phyloP scores from a whole-genome alignment of 2,888 invertebrate species.

The Ectropis crepuscularia region DNA sequence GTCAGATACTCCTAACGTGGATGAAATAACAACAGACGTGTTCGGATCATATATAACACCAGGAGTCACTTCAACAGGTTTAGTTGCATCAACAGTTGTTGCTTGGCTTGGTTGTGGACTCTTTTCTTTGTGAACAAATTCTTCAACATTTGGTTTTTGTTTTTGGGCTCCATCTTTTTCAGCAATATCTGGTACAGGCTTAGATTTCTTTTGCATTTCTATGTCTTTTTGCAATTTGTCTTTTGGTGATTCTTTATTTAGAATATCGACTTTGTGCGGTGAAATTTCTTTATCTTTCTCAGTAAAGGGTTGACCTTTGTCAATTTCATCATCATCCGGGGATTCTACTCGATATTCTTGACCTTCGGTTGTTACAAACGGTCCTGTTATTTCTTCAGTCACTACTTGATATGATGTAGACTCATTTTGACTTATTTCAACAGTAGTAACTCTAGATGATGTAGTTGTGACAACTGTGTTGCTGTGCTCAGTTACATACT shows the following conservation, averaged over 20 bases:
- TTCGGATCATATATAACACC: conserved; percentile 91
- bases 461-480: conserved; percentile 62
- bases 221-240: conserved; percentile 4
- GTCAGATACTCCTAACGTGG: conserved; percentile 86
- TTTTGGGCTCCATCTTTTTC: neutral
- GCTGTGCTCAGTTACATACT: conserved; percentile 62
- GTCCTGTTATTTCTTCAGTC: conserved; percentile 54
- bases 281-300: conserved; percentile 17
- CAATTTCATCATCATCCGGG: conserved; percentile 55
- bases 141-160: conserved; percentile 3
- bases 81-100: conserved; percentile 20
- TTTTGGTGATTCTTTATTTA: conserved; percentile 22
- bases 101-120: conserved; percentile 8
- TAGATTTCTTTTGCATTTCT: conserved; percentile 9
- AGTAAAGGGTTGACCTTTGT: conserved; percentile 38
- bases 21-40: conserved; percentile 87
- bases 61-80: conserved; percentile 86
- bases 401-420: conserved; percentile 62
- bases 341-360: conserved; percentile 52
- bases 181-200: conserved; percentile 10
- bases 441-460: conserved; percentile 67
- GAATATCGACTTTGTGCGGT: neutral
- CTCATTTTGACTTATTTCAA: conserved; percentile 66
- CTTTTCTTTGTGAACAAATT: conserved; percentile 25
- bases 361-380: conserved; percentile 47